phyloP scores from a whole-genome alignment of 2,113 vertebrate genomes.

The Formicarius rufipectus region DNA sequence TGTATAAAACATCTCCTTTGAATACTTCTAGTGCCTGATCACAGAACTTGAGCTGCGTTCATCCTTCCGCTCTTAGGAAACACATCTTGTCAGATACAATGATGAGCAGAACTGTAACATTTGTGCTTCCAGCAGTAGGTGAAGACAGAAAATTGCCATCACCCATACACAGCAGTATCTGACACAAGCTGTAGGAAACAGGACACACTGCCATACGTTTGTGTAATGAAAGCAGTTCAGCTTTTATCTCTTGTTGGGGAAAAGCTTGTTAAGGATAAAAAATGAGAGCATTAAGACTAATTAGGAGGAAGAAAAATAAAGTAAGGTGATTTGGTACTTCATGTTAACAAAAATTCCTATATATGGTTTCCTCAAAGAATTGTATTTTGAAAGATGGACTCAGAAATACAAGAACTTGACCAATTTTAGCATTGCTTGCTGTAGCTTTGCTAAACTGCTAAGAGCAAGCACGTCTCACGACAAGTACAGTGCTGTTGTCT shows the following conservation, averaged over 20 bases:
- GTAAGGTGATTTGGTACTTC: neutral
- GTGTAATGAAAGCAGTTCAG: neutral
- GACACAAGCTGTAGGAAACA: neutral
- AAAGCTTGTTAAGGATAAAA: neutral
- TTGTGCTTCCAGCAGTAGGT: neutral
- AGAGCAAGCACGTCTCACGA: neutral
- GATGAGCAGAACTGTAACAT: neutral
- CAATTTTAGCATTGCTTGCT: neutral
- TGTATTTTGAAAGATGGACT: neutral
- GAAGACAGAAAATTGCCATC: neutral
- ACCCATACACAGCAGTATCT: neutral
- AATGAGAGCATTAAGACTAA: neutral
- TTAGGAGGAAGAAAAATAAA: neutral
- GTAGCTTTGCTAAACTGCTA: neutral
- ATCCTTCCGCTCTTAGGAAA: neutral
- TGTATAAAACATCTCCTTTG: slow-evolving; percentile 5
- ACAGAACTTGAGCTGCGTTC: neutral
- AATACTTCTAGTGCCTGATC: neutral
- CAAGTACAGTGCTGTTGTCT: neutral
- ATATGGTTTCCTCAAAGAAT: fast-evolving
- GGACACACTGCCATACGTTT: neutral
- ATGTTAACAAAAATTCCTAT: neutral
- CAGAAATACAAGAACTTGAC: neutral
- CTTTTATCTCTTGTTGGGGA: neutral
- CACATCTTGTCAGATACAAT: neutral